Percentiles rank a stretch among this genome's conserved stretches.
These are phyloP conservation scores for Triplophysa bombifrons DNA, from an alignment of 2,797 vertebrate genomes.

Conservation along the genomic window DNA sequence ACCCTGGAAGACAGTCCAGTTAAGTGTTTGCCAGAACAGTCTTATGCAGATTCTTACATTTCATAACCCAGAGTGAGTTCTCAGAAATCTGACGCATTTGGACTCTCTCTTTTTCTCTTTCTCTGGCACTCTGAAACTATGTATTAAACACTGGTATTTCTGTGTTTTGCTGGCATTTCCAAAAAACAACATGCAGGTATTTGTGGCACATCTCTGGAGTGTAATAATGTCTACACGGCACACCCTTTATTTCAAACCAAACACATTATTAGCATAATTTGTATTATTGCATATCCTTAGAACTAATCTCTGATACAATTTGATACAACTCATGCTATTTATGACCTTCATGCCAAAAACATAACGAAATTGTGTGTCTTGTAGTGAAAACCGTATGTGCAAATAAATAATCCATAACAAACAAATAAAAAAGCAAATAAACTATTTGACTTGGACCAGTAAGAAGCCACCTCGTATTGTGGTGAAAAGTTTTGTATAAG, in stretches of 20 bases:
- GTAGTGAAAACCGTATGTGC: too few species aligned
- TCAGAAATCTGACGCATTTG: slow-evolving; percentile 26
- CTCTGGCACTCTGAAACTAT: slow-evolving; percentile 9
- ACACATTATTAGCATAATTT: not conserved
- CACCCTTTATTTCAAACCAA: not conserved
- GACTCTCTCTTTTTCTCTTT: slow-evolving; percentile 2
- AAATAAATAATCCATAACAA: too few species aligned
- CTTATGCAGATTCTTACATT: slow-evolving; percentile 25
- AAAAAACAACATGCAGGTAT: not conserved
- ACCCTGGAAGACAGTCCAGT: not conserved
- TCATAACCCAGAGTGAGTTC: slow-evolving; percentile 30
- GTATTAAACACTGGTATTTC: not conserved
- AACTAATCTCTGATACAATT: not conserved
- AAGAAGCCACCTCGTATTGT: not conserved
- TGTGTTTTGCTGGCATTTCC: not conserved
- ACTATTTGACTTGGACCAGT: too few species aligned
- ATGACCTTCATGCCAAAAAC: not conserved
- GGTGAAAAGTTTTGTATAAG: too few species aligned
- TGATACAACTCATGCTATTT: not conserved
- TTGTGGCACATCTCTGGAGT: not conserved
- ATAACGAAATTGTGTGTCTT: too few species aligned
- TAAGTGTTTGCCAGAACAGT: not conserved
- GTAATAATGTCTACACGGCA: not conserved
- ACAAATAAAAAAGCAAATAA: too few species aligned
- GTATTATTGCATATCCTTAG: not conserved